Base-by-base conservation (phyloP, 2,797 vertebrate genomes). In the Cynodonichthys magdalenae region DNA sequence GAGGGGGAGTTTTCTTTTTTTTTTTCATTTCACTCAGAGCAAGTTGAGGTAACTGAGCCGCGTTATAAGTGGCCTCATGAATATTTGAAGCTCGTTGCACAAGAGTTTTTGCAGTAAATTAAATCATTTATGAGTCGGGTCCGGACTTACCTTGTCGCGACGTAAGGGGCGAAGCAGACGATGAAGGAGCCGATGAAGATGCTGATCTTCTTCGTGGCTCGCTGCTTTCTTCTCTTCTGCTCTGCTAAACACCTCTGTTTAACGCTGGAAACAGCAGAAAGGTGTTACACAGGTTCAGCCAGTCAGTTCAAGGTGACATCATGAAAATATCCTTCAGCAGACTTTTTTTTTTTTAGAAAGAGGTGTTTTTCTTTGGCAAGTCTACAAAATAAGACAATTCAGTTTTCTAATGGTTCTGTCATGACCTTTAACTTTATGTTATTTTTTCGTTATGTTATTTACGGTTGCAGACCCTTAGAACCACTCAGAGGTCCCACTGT, bases 101-200 rank as follows among this genome's bases (percentile, higher is more conserved):
- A 20, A 11, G 46, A 48, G 62, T 53, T 62, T 71, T 72, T 59
- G 42, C 46, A 69, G 19, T 36, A 27, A 34, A 71, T 59, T 44
- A 34, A 63, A 58, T 62, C 34, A 75, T 76, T 56, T 36, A 56
- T 55, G 56, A 57, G 51, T 41, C 12, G 15, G 27, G 14, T 51
- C 36, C 36, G 1, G 56, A 85, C 92, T 90, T 84, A 95, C 94
- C 94, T 94, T 74, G 94, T 96, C 66, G 95, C 93, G 59, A 94
- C 94, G 74, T 94, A 94, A 53, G 94, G 95, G 78, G 94, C 94
- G 71, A 96, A 96, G 89, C 93, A 95, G 87, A 95, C 67, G 80
- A 95, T 86, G 67, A 96, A 95, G 0, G 95, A 95, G 50, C 94
- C 93, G 63, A 94, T 95, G 86, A 95, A 95, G 90, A 95, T 93